Evolutionary conservation across 2,797 vertebrate species (phyloP).

Genomic region (Craterocephalus amniculus): DNA sequence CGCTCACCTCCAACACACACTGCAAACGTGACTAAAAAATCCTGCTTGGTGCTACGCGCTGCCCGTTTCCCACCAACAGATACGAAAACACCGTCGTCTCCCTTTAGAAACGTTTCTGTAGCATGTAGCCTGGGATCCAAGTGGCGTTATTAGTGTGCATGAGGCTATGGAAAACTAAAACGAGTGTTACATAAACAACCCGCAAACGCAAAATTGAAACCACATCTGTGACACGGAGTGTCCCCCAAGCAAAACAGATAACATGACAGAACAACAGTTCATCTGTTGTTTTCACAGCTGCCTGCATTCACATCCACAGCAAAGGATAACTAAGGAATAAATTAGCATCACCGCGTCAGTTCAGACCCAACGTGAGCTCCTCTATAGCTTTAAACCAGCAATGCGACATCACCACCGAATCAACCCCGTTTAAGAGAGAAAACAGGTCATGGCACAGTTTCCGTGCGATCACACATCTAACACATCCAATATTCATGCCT

Average conservation of each 20-base stretch:
- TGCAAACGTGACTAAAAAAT: too few relatives aligned
- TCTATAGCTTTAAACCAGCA: neutral
- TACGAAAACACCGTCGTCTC: neutral
- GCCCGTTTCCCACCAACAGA: neutral
- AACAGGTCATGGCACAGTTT: constrained; percentile 43
- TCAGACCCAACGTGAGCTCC: neutral
- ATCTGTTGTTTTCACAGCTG: neutral
- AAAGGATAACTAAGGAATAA: too few relatives aligned
- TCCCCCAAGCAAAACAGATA: too few relatives aligned
- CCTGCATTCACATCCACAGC: too few relatives aligned
- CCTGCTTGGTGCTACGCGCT: neutral
- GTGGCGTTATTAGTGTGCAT: neutral
- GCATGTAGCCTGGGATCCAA: neutral
- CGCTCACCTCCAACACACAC: neutral
- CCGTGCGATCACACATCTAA: constrained; percentile 10
- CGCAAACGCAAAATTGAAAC: neutral
- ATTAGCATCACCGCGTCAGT: too few relatives aligned
- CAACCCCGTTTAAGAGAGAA: constrained; percentile 7
- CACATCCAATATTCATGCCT: constrained; percentile 45
- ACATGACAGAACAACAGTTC: neutral
- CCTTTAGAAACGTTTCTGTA: neutral
- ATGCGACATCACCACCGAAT: constrained; percentile 6
- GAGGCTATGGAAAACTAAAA: neutral
- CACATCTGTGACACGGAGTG: too few relatives aligned
- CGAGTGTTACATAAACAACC: neutral